phyloP scores from a whole-genome alignment of 2,797 vertebrate species.

The Geotrypetes seraphini region DNA sequence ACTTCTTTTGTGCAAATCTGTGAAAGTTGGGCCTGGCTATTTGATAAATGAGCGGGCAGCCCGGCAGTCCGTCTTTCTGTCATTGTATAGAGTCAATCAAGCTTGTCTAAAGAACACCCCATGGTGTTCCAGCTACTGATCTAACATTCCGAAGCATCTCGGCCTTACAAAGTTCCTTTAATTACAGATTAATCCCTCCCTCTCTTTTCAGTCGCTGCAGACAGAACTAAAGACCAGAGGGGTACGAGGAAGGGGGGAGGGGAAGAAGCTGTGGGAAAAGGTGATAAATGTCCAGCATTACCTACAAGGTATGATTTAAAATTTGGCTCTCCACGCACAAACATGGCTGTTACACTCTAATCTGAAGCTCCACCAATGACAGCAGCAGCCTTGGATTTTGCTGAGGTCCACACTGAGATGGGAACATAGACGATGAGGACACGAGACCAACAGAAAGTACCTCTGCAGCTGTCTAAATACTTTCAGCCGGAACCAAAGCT shows the following conservation, averaged over 20 bases:
- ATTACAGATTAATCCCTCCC: slow-evolving; percentile 97
- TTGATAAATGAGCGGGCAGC: slow-evolving; percentile 99
- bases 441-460: no score
- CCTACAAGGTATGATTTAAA: no score
- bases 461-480: no score
- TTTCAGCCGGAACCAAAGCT: no score
- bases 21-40: slow-evolving; percentile 89
- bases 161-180: slow-evolving; percentile 98
- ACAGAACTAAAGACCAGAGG: slow-evolving; percentile 66
- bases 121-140: slow-evolving; percentile 98
- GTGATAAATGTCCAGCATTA: no score
- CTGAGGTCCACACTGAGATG: no score
- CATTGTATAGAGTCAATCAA: slow-evolving; percentile 99
- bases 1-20: slow-evolving; percentile 92
- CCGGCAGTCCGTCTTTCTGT: slow-evolving; percentile 82
- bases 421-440: no score
- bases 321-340: not conserved
- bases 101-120: slow-evolving; percentile 98
- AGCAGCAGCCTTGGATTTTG: no score
- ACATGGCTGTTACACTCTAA: not conserved
- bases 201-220: slow-evolving; percentile 93
- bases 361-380: no score
- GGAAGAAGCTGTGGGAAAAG: no score
- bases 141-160: slow-evolving; percentile 99
- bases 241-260: slow-evolving; percentile 61